These are phyloP conservation scores for Gymnothorax javanicus DNA, from an alignment of 2,797 vertebrate species.

Conservation along the genomic window DNA sequence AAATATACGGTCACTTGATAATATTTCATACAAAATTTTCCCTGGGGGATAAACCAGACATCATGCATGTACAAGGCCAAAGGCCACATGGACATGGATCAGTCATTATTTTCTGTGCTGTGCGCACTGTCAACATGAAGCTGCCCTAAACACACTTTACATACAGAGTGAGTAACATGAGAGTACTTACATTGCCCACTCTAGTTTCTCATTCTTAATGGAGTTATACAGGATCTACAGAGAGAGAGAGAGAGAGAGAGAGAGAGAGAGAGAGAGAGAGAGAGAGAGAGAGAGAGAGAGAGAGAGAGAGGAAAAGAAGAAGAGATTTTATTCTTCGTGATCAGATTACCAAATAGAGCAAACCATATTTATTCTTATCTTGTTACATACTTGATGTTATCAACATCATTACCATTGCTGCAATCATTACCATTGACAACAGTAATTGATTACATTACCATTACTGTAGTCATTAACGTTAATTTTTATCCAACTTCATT, in stretches of 20 bases:
- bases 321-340: no score
- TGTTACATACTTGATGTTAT: no score
- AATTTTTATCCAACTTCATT: no score
- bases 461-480: no score
- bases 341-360: no score
- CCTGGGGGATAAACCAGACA: background rate
- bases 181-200: conserved; percentile 97
- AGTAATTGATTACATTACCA: no score
- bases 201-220: conserved; percentile 97
- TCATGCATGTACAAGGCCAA: background rate
- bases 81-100: background rate
- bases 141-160: background rate
- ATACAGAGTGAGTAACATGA: conserved; percentile 1
- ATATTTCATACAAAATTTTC: background rate
- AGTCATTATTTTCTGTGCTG: background rate
- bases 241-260: conserved; percentile 36
- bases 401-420: no score
- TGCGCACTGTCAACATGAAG: background rate
- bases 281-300: background rate
- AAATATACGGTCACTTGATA: background rate
- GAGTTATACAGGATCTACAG: conserved; percentile 91
- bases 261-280: background rate
- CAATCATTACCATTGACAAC: no score
- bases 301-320: background rate
- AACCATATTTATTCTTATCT: no score